Conservation (phyloP, 2,113 vertebrate genomes). For the Campylomormyrus numenius region DNA sequence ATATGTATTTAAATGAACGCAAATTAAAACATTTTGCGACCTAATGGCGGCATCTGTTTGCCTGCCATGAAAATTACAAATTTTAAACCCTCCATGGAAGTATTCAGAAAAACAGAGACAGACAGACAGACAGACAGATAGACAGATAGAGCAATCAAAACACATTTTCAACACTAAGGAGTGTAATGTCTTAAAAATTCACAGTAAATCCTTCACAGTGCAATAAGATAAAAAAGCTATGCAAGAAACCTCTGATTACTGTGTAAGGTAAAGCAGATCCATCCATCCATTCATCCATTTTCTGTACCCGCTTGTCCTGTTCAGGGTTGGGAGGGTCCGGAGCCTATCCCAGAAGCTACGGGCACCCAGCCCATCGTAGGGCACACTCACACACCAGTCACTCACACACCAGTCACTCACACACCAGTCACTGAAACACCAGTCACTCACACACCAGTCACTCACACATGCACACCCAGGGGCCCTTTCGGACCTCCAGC, state of each 20-base stretch:
- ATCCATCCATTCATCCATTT: not conserved
- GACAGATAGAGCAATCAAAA: not conserved
- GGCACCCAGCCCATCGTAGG: not conserved
- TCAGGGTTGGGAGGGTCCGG: not conserved
- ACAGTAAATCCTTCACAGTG: not conserved
- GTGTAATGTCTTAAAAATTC: not conserved
- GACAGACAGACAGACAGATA: not conserved
- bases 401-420: not conserved
- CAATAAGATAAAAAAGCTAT: not conserved
- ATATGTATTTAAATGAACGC: constrained; percentile 1
- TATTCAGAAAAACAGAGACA: not conserved
- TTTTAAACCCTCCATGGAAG: constrained; percentile 9
- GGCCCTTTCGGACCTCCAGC: not conserved
- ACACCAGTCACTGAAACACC: no score
- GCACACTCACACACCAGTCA: no score
- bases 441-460: no score
- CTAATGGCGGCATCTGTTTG: not conserved
- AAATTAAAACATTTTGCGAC: not conserved
- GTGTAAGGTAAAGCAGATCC: not conserved
- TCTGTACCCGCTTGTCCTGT: not conserved
- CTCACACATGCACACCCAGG: not conserved
- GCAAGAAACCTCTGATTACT: not conserved
- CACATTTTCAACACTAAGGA: not conserved
- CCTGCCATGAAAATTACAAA: not conserved
- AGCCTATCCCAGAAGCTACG: not conserved